Evolutionary conservation across 92 coral and sea anemone species (phyloP).

Genomic region (Muricea muricata): DNA sequence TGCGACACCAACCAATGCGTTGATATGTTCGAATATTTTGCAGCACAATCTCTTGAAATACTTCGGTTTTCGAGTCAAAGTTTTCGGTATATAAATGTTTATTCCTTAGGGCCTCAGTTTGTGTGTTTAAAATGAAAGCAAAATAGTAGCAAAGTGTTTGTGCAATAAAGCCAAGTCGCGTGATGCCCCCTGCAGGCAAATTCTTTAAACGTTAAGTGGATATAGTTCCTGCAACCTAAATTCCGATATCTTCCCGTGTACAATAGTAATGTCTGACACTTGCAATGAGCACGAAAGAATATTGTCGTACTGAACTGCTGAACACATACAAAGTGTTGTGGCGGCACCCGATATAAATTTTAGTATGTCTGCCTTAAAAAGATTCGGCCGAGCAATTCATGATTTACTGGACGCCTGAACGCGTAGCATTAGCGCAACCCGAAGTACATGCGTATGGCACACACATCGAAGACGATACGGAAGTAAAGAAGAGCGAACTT

Average conservation of each 20-base stretch:
- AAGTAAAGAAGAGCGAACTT: neutral
- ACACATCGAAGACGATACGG: conserved; percentile 18
- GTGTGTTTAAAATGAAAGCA: no score
- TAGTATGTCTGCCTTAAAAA: neutral
- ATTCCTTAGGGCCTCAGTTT: no score
- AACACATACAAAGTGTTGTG: conserved; percentile 5
- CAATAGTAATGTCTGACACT: neutral
- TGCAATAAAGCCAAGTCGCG: no score
- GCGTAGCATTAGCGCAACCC: conserved; percentile 29
- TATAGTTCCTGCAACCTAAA: no score
- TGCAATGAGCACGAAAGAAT: neutral
- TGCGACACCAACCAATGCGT: no score
- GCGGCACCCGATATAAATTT: neutral
- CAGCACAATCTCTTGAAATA: no score
- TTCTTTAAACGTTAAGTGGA: no score
- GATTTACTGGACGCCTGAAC: conserved; percentile 42
- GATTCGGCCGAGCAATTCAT: neutral
- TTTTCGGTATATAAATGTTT: no score
- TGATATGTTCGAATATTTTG: no score
- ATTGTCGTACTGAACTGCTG: conserved; percentile 25
- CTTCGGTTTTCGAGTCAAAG: no score
- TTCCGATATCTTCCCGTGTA: neutral
- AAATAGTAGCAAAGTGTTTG: no score
- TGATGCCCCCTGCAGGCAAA: no score
- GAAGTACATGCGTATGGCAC: conserved; percentile 34